phyloP scores from a whole-genome alignment of 2,113 vertebrate species.

The Catharus bicknelli region DNA sequence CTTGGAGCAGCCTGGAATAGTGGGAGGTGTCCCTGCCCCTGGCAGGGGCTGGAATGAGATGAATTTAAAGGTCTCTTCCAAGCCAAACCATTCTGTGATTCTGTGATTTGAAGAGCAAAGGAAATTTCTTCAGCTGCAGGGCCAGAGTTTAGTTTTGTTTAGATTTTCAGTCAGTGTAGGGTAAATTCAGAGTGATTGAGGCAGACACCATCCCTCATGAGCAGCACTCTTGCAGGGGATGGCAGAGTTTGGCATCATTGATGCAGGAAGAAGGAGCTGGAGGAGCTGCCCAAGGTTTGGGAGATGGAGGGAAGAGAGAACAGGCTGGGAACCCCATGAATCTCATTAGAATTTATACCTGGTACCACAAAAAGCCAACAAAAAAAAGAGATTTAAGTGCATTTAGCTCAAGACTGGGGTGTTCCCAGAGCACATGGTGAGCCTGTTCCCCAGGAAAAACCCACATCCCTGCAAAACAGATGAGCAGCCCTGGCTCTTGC shows the following conservation, averaged over 20 bases:
- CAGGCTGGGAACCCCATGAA: not conserved
- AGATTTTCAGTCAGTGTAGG: not conserved
- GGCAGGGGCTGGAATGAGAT: rapidly evolving
- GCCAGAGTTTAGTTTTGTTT: not conserved
- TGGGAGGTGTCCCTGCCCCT: not conserved
- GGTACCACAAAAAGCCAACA: not conserved
- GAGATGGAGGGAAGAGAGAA: not conserved
- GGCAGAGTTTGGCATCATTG: not conserved
- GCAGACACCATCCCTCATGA: rapidly evolving
- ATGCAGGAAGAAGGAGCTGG: not conserved
- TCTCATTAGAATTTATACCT: not conserved
- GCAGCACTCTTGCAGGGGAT: too few species aligned
- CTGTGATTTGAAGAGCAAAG: not conserved
- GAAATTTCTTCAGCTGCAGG: not conserved
- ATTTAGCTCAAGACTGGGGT: not conserved
- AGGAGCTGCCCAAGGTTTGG: not conserved
- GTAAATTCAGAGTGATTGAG: not conserved
- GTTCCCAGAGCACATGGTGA: rapidly evolving
- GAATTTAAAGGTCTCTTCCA: not conserved
- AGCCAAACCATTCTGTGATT: not conserved
- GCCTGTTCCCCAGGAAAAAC: not conserved
- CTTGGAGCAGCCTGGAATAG: rapidly evolving
- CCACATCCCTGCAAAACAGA: not conserved
- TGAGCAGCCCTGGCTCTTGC: rapidly evolving
- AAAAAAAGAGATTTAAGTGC: not conserved